Percentiles rank a stretch among this genome's conserved stretches.
These are phyloP conservation scores for Oceanites oceanicus DNA, from an alignment of 2,113 vertebrate species.

Conservation along the genomic window DNA sequence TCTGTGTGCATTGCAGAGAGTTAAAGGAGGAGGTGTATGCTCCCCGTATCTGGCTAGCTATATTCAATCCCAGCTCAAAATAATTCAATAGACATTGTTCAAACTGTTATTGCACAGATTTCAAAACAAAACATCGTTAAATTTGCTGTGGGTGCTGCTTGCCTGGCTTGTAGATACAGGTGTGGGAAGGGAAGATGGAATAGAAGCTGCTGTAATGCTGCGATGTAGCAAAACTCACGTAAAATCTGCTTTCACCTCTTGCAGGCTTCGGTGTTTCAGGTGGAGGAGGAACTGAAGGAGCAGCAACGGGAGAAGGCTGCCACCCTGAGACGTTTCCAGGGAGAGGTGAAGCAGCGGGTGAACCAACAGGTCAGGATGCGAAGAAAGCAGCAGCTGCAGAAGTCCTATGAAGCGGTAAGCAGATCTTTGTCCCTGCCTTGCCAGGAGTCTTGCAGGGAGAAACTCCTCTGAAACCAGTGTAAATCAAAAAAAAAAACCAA, in stretches of 20 bases:
- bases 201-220: too few relatives aligned
- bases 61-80: neutral
- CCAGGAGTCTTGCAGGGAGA: neutral
- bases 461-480: fast-evolving
- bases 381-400: slow-evolving; percentile 75
- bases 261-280: slow-evolving; percentile 75
- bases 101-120: neutral
- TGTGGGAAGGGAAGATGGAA: neutral
- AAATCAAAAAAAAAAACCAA: too few relatives aligned
- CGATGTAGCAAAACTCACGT: neutral
- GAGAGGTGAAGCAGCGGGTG: slow-evolving; percentile 83
- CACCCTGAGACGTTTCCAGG: slow-evolving; percentile 82
- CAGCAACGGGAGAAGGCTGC: slow-evolving; percentile 74
- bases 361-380: slow-evolving; percentile 73
- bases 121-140: neutral
- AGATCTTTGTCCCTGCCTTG: neutral
- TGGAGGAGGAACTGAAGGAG: slow-evolving; percentile 81
- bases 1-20: neutral
- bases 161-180: fast-evolving
- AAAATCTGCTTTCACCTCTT: neutral
- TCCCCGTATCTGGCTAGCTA: fast-evolving
- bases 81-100: fast-evolving
- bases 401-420: slow-evolving; percentile 75
- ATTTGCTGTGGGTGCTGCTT: neutral
- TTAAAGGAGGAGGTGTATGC: neutral